Conservation (phyloP, 2,797 vertebrate species). For the Perodicticus potto region DNA sequence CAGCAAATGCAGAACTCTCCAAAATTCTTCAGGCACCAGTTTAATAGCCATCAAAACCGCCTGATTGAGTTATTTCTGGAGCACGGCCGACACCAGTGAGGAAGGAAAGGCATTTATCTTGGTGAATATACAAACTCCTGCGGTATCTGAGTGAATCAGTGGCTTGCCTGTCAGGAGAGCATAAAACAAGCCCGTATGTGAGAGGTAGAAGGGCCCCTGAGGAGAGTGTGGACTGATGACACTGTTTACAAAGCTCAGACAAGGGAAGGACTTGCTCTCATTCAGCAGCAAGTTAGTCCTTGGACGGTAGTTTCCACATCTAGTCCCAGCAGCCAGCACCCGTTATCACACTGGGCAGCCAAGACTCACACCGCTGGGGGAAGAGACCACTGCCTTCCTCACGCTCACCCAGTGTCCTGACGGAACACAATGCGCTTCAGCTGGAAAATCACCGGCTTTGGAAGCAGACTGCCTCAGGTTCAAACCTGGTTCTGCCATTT, state of each 20-base stretch:
- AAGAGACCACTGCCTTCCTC: background rate
- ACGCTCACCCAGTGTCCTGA: background rate
- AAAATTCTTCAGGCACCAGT: conserved; percentile 76
- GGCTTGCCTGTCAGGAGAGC: background rate
- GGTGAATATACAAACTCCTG: background rate
- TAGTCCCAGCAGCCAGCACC: background rate
- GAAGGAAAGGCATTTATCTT: conserved; percentile 55
- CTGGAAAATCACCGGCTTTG: background rate
- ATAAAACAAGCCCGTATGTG: background rate
- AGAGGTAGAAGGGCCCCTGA: background rate
- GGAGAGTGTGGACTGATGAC: too few species aligned
- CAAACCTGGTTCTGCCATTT: background rate
- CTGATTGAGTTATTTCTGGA: conserved; percentile 77
- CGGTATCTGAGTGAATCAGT: too few species aligned
- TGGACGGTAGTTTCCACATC: background rate
- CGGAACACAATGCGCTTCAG: background rate
- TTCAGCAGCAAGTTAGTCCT: background rate
- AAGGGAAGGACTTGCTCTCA: accelerated
- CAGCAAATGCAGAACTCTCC: conserved; percentile 79
- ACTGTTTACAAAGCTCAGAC: background rate
- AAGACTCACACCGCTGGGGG: too few species aligned
- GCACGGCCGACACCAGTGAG: conserved; percentile 65
- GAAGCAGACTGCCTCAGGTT: background rate
- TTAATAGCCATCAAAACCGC: conserved; percentile 76
- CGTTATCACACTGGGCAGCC: too few species aligned